Base-by-base conservation (phyloP, 2,797 vertebrate species). In the Dipus sagitta region DNA sequence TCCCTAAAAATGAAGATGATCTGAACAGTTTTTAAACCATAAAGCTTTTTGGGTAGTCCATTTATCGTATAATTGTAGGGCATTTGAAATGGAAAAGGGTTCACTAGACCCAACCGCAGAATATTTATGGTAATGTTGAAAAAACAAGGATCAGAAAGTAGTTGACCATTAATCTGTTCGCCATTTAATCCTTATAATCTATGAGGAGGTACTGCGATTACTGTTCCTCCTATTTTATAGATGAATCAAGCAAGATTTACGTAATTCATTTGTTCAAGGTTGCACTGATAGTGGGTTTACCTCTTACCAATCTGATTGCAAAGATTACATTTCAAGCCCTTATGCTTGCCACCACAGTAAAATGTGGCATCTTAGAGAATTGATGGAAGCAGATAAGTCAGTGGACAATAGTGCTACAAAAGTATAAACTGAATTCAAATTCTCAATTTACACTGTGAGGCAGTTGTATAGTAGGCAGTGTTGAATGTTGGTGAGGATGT, bases 111-210 rank as follows among this genome's bases (percentile, higher is more conserved):
- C 65, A 90, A 12, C 23, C 54, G 47, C 71, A 82, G 81, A 92
- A 64, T 88, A 72, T 80, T 75, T 83, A 76, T 32, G 30, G 23
- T 94, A 70, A 15, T 83, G 6, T 91, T 60, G 64, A 32, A 91
- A 94, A 95, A 92, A 80, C 77, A 28, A 88, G 26, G 13, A 74
- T 86, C 18, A 71, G 68, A 92, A 95, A 94, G 26, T 93, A 86
- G 26, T 88, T 77, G 30, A 79, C 42, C 86, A 26, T 38, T 62
- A 94, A 28, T 24, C 21, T 87, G 14, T 92, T 81, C 62, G 60
- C 20, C 32, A 85, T 86, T 70, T 94, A 95, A 83, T 92, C 47
- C 3, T 93, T 90, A 38, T 54, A 78, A 32, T 89, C n/a, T 14
- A 2, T 84, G 23, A 75, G 38, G 26, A 42, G 38, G 6, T 86